A percentile compares a stretch with the other conserved stretches of the same genome.
These are phyloP conservation scores for Malurus melanocephalus DNA, from an alignment of 2,113 vertebrate genomes.

Conservation along the genomic window DNA sequence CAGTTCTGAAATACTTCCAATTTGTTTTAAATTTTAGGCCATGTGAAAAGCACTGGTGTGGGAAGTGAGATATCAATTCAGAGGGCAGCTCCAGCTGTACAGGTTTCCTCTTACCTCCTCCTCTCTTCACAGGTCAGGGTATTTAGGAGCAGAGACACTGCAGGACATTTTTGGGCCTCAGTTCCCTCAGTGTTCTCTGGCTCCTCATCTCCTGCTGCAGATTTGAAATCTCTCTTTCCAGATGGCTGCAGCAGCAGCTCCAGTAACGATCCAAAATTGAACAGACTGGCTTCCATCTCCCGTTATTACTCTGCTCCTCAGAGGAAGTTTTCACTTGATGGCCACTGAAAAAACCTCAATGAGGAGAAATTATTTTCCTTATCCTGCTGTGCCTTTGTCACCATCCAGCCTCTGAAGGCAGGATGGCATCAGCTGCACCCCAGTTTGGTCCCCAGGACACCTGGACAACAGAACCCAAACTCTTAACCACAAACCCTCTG, in stretches of 20 bases:
- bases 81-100: neutral
- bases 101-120: neutral
- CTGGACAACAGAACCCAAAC: neutral
- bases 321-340: neutral
- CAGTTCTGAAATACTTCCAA: conserved; percentile 24
- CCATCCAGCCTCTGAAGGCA: neutral
- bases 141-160: neutral
- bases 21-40: conserved; percentile 35
- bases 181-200: neutral
- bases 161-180: neutral
- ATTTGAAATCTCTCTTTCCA: neutral
- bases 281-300: neutral
- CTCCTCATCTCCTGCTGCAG: neutral
- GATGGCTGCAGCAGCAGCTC: neutral
- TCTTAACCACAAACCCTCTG: neutral
- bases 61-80: neutral
- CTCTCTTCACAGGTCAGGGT: neutral
- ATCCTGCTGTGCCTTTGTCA: neutral
- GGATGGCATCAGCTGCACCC: neutral
- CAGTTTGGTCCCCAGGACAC: neutral
- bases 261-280: neutral
- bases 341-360: neutral
- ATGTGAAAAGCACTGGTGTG: neutral
- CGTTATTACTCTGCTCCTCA: neutral
- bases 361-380: neutral